A percentile compares a stretch with the other conserved stretches of the same genome.
Conservation (phyloP, 92 coral and sea anemone genomes). For the Siderastrea siderea region DNA sequence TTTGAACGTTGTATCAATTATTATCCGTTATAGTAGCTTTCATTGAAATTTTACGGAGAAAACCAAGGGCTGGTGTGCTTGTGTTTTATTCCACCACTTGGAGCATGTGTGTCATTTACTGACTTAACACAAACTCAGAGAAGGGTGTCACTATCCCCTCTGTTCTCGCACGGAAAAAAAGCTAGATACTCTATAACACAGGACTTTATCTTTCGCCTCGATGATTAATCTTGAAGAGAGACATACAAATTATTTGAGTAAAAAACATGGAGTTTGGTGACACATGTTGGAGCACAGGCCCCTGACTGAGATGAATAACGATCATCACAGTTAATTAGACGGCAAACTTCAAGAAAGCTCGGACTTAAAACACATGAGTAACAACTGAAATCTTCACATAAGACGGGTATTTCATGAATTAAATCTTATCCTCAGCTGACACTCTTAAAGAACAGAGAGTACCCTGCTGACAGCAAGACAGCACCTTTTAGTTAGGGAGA, state of each 20-base stretch:
- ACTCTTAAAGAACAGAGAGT: no score
- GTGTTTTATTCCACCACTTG: no score
- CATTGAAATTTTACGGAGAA: not conserved
- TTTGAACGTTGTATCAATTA: no score
- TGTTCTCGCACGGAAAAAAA: not conserved
- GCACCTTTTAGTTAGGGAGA: no score
- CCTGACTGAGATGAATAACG: no score
- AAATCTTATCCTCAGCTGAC: not conserved
- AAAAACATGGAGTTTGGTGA: no score
- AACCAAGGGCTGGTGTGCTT: not conserved
- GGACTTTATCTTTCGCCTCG: not conserved
- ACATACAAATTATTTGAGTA: no score
- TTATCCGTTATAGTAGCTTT: no score
- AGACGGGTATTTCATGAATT: not conserved
- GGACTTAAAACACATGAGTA: not conserved
- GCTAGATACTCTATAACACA: not conserved
- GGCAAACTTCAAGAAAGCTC: not conserved
- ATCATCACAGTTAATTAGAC: no score
- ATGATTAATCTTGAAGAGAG: not conserved
- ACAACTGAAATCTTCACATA: not conserved
- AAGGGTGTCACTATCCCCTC: not conserved
- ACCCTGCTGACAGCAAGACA: no score
- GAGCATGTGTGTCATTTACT: not conserved
- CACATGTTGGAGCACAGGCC: no score
- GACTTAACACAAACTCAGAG: not conserved